Evolutionary conservation across 1,140 invertebrate species (phyloP), one percentile per base, ranked within the genome.

Genomic region (Kradibia gibbosae): DNA sequence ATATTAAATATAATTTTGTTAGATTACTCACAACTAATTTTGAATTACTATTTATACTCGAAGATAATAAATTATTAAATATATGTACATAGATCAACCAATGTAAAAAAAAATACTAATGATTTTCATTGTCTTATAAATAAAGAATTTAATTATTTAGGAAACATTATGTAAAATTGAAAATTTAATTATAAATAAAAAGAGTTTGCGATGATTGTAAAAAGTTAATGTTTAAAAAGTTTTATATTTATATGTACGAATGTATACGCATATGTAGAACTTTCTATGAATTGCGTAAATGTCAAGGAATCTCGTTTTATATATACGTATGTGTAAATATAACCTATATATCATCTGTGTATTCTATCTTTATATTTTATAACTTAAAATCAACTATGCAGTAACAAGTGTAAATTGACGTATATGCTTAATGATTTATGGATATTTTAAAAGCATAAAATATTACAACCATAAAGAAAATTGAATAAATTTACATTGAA

Each of bases 281-380:
- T 83, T 85, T 85, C 82, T 83, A 85, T 65, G 78, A 82, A 82
- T 85, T 85, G 80, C 82, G 82, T 82, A 85, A 85, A 83, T 25
- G 79, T 39, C 67, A 71, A 77, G 74, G 75, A 84, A 79, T 84
- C 72, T 71, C 53, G 74, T 67, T 17, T 31, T 17, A 36, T 36
- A 34, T 62, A 60, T 60, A 62, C 5, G 25, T 62, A 62, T 13
- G 42, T 45, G 13, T 45, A 45, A 45, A 34, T 62, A n/a, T 62
- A 20, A 1, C 25, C n/a, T 17, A 25, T 25, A 60, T 34, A 36
- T 62, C 31, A 3, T 62, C 25, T 28, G 3, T 31, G 5, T 17
- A 60, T 60, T 60, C 57, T 15, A 11, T 36, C 13, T 62, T 34
- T 62, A 62, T 62, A 62, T 62, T 15, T 62, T 15, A 34, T 34